Conservation (phyloP, 2,113 vertebrate genomes). For the Myanophis thanlyinensis region DNA sequence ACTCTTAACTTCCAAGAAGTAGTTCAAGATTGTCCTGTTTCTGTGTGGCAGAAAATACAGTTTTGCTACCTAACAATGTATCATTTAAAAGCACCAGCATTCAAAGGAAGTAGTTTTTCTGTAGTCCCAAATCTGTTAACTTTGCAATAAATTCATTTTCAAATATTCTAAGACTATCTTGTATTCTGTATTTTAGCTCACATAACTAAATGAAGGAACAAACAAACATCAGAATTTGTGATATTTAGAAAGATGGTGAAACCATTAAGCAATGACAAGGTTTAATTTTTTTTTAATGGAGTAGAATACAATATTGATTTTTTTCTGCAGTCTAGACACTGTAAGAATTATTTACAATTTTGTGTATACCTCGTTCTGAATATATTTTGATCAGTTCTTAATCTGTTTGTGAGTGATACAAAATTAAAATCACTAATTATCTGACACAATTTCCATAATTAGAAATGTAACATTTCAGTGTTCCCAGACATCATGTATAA, state of each 20-base stretch:
- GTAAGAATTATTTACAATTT: neutral
- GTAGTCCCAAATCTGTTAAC: neutral
- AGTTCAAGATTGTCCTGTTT: neutral
- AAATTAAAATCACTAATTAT: constrained; percentile 23
- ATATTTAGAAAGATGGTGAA: neutral
- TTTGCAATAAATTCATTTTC: neutral
- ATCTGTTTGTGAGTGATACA: neutral
- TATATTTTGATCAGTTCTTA: neutral
- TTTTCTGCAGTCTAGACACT: neutral
- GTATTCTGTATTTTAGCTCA: neutral
- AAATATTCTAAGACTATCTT: neutral
- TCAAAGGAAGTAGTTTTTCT: neutral
- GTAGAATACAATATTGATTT: neutral
- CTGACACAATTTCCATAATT: constrained; percentile 33
- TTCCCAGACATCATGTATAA: constrained; percentile 22
- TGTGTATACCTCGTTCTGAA: neutral
- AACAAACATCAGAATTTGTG: neutral
- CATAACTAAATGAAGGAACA: neutral
- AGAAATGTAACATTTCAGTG: constrained; percentile 42
- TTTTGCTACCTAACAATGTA: neutral
- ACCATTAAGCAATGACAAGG: neutral
- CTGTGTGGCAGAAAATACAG: neutral
- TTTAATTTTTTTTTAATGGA: neutral
- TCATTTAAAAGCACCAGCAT: neutral
- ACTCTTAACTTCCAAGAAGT: neutral